phyloP scores from a whole-genome alignment of 2,888 invertebrate genomes.

The Muscina levida region DNA sequence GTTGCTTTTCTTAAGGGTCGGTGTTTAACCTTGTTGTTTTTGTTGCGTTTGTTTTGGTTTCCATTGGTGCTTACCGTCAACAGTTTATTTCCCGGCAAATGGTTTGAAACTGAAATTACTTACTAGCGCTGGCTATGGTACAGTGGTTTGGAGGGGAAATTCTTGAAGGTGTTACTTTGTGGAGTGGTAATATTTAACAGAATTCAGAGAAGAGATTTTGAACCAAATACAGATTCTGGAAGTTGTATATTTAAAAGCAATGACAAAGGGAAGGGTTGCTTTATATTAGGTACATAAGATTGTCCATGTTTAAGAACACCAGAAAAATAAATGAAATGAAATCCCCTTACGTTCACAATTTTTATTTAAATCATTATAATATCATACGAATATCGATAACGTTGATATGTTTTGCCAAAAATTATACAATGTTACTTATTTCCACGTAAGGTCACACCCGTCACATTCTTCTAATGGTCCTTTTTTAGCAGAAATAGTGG shows the following conservation, averaged over 20 bases:
- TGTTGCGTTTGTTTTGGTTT: slow-evolving; percentile 48
- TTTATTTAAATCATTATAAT: too few species aligned
- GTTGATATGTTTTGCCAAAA: too few species aligned
- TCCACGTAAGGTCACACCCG: too few species aligned
- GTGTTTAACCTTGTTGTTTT: slow-evolving; percentile 59
- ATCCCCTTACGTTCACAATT: too few species aligned
- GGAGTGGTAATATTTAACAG: slow-evolving; percentile 4
- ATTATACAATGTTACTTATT: too few species aligned
- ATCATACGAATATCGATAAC: too few species aligned
- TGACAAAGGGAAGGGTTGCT: too few species aligned
- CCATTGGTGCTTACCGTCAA: slow-evolving; percentile 35
- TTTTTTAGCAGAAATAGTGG: too few species aligned
- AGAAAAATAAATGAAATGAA: too few species aligned
- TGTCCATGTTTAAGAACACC: too few species aligned
- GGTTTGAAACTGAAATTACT: not conserved
- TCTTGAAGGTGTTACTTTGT: not conserved
- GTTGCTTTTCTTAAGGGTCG: slow-evolving; percentile 53
- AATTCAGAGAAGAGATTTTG: slow-evolving; percentile 1
- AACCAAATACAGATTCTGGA: slow-evolving; percentile 43
- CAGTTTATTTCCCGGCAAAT: slow-evolving; percentile 24
- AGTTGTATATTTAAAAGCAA: slow-evolving; percentile 50
- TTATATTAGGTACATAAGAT: too few species aligned
- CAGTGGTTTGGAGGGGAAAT: not conserved
- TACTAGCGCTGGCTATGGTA: not conserved
- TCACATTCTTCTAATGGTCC: too few species aligned